Evolutionary conservation across 2,888 invertebrate genomes (phyloP), one percentile per base, ranked within the genome.

Genomic region (Loripinus fragilis): DNA sequence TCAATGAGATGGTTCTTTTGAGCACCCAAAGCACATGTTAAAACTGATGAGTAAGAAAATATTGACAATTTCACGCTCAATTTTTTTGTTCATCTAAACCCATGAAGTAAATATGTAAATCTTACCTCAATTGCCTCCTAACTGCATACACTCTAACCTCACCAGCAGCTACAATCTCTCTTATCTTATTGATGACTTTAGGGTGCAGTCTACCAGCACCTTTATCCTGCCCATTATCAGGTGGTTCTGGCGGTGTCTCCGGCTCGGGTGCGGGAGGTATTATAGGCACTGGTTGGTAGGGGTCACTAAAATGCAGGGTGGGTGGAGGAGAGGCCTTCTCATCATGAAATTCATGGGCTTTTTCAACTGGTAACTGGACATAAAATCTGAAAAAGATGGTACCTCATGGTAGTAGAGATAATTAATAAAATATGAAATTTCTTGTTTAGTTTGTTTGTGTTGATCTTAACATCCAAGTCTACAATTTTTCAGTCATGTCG

Each of bases 261-360:
- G 65, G 55, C 48, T 76, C 71, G 20, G 67, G 38, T 68, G 69
- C 66, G 20, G 42, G 65, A 23, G 45, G 33, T 48, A 55, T 41
- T 20, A 38, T 64, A 38, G 45, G 35, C 35, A 42, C 42, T 67
- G 20, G 55, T 66, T 41, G 66, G 20, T 70, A 8, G n/a, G n/a
- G n/a, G 17, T 38, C 68, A 42, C 41, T 48, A n/a, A 42, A 35
- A 15, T 65, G 38, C n/a, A 33, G 66, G 33, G 7, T 55, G 2
- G 55, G 55, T 8, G 74, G 42, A 15, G 45, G 30, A 20, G 17
- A 71, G 76, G 64, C 80, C 12, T 76, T 60, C 25, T 85, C 86
- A 30, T 83, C 87, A 74, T 93, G 93, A 84, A 91, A 93, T 83
- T 93, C 92, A 74, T 93, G 93, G 7, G 93, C 93, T 55, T 90